Evolutionary conservation across 2,113 vertebrate species (phyloP), one percentile per base, ranked within the genome.

Genomic region (Tragelaphus scriptus): DNA sequence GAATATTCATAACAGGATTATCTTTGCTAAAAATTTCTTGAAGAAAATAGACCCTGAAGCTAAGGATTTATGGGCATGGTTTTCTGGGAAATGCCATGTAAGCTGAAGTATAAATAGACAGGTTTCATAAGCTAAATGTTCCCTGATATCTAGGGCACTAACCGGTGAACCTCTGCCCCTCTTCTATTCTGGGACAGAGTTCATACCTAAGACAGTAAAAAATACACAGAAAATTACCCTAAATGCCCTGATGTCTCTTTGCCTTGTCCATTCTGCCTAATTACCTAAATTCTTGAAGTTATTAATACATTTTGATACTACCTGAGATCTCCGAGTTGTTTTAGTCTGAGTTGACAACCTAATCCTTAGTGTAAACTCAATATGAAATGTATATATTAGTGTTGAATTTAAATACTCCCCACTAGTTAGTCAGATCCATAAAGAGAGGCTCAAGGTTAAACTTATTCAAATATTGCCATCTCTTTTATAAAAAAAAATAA

Each of bases 401-500:
- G 2, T 26, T 84, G 32, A 79, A 55, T 86, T 36, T 8, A 96
- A 95, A 93, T 58, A 56, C 1, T 88, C 3, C 36, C 15, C 2
- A 26, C 6, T 36, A 85, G 10, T 71, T 55, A 80, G 2, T 36
- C 44, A 88, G 14, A 6, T 49, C 49, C 14, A 25, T 93, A 89
- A 59, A 15, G 53, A 86, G 1, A 92, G 19, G 8, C 25, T 82
- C 49, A n/a, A 87, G 84, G 25, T 80, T n/a, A 93, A 5, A 12
- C 5, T 53, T 84, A 2, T 49, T 47, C 36, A 88, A 92, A 71
- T 88, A 49, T 6, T 36, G 75, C 59, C 58, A 75, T 55, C 14
- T 8, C 79, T 92, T 63, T 79, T 55, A 23, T 71, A n/a, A 80
- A 89, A 55, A 40, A 40, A 80, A 89, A 55, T n/a, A n/a, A n/a